Evolutionary conservation across 2,113 vertebrate species (phyloP).

Genomic region (Colossoma macropomum): DNA sequence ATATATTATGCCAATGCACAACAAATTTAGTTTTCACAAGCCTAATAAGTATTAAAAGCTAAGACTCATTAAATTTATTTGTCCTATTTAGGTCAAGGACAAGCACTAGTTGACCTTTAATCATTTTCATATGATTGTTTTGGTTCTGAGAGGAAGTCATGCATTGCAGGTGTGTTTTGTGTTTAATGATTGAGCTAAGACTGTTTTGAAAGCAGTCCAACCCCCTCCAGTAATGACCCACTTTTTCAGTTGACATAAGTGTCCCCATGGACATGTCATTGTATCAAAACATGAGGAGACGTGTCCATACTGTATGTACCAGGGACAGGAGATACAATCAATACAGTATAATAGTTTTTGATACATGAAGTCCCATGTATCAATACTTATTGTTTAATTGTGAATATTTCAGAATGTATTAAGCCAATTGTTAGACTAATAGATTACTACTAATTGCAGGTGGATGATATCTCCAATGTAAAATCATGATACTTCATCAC

Average conservation of each 20-base stretch:
- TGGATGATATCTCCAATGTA: too few species aligned
- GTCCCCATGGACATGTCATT: neutral
- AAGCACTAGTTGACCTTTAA: neutral
- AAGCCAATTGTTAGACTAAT: too few species aligned
- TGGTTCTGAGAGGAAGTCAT: slow-evolving; percentile 13
- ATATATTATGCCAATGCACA: too few species aligned
- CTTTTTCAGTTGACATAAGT: neutral
- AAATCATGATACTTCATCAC: too few species aligned
- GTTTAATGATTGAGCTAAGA: slow-evolving; percentile 53
- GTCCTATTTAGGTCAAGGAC: slow-evolving; percentile 14
- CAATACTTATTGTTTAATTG: too few species aligned
- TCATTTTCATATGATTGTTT: neutral
- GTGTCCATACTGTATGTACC: neutral
- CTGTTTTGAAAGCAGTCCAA: neutral
- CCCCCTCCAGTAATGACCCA: neutral
- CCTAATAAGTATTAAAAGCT: neutral
- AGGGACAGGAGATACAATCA: too few species aligned
- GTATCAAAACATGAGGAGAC: neutral
- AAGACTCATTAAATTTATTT: neutral
- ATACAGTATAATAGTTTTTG: too few species aligned
- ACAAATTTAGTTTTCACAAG: neutral
- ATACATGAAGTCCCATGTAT: too few species aligned
- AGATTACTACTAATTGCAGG: too few species aligned
- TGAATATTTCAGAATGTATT: too few species aligned
- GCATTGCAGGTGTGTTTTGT: slow-evolving; percentile 40